Conservation (phyloP, 2,797 vertebrate genomes). For the Lindbergichthys nudifrons region DNA sequence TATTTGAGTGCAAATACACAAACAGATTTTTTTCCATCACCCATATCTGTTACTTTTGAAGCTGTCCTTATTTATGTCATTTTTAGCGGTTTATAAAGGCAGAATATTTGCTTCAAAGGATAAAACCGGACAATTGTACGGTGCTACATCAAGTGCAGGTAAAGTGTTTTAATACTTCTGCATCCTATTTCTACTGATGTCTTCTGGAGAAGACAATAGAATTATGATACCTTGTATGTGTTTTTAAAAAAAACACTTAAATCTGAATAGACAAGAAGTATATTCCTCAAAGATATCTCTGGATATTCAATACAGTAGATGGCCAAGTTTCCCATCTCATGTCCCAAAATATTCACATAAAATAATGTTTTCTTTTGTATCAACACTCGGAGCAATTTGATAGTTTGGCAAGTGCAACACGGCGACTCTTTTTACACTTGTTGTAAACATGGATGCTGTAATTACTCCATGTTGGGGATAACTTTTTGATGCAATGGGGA, state of each 20-base stretch:
- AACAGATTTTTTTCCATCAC: not conserved
- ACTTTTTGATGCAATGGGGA: not conserved
- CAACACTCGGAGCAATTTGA: not conserved
- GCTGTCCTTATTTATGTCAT: too few species aligned
- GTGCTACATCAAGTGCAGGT: too few species aligned
- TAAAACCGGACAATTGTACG: too few species aligned
- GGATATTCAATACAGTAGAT: not conserved
- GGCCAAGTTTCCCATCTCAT: not conserved
- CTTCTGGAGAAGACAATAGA: not conserved
- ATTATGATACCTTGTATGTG: not conserved
- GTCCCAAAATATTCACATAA: too few species aligned
- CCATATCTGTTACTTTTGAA: not conserved
- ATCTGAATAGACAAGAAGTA: not conserved
- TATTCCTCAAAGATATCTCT: not conserved
- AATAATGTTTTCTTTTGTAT: not conserved
- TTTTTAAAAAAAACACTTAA: not conserved
- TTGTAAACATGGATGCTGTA: too few species aligned
- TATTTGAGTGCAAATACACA: not conserved
- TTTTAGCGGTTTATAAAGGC: too few species aligned
- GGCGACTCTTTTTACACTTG: not conserved
- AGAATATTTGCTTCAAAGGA: too few species aligned
- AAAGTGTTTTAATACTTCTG: too few species aligned
- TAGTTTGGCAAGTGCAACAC: not conserved
- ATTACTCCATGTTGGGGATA: too few species aligned
- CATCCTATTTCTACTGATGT: not conserved